Evolutionary conservation across 2,888 invertebrate species (phyloP), one percentile per base, ranked within the genome.

Genomic region (Vandiemenella viatica): DNA sequence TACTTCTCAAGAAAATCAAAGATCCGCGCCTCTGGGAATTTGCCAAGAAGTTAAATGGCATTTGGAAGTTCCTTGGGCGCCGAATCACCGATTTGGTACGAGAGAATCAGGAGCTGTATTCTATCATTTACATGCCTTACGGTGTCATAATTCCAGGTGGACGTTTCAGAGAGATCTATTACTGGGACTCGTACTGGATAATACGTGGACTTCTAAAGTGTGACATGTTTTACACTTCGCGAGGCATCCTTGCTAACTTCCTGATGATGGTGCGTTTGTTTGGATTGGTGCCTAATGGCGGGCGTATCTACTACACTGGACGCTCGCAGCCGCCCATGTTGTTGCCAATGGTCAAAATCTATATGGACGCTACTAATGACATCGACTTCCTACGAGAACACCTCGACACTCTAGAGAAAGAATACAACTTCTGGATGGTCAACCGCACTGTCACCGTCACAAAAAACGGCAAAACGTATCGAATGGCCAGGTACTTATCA

Each of bases 151-250:
- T 93, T 1, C 95, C 95, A n/a, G 77, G 85, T 56, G 75, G 89
- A 53, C 59, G 89, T 62, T 75, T 89, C 68, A 67, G 70, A 59
- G 83, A 83, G 60, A 70, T 80, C 47, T 89, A 88, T 63, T 89
- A 89, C 62, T 89, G 89, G 89, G 89, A 90, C 60, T 79, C 87
- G 0, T 89, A 81, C 63, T 90, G 89, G 87, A 83, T 86, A 45
- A 71, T 89, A 41, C 79, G 83, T 61, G 89, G 89, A 0, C 68
- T 90, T 3, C 67, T 90, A 1, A 68, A 81, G 8, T 82, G 82
- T 50, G 83, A 79, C 53, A 88, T 90, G 88, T 62, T 70, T 10
- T 66, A 71, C 4, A 87, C 87, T 0, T 83, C 74, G 0, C 69
- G 68, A 63, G 84, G 85, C 2, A 82, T 89, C 73, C 71, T 90